Base-by-base conservation (phyloP, 1,140 invertebrate species). In the Pseudomyrmex concolor region DNA sequence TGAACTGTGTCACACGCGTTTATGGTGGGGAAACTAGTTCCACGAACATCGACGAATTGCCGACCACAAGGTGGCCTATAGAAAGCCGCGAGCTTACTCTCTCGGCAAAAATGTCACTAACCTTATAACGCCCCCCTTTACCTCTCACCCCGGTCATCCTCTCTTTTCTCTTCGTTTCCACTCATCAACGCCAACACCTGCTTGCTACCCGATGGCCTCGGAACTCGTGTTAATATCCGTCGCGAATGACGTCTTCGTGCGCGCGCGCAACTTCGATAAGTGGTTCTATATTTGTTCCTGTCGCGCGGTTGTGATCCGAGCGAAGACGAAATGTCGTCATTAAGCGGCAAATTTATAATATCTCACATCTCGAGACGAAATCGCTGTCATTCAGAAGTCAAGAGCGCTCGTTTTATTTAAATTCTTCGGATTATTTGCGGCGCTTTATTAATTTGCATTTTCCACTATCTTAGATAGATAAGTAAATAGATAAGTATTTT, bases 51-150 rank as follows among this genome's bases (percentile, higher is more conserved):
- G 25, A 9, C 2, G 50, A 67, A 66, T 60, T 54, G 54, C 13
- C 51, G 25, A 15, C 62, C 10, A 48, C 50, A 17, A 57, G 51
- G 17, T 17, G 57, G 45, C 71, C 71, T 77, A 74, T 71, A 60
- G 84, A 71, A 60, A 68, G 57, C 68, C 54, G 84, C 66, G 57
- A 71, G 51, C 1, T 12, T 77, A 48, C 62, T 77, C 76, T 70
- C 57, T 59, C 74, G 50, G 70, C 59, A 86, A 87, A 87, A 87
- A 87, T 86, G 85, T 86, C 73, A 87, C 62, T 87, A 87, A 88
- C 85, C 85, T 84, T 84, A 87, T 43, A 51, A 81, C 55, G 59
- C 8, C 25, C 2, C 9, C 10, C n/a, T 17, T 8, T 22, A 17
- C 13, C 55, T 1, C 43, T 19, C 15, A 0, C 64, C n/a, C 72